Conservation (phyloP, 2,888 invertebrate genomes). For the Stenodema calcarata region DNA sequence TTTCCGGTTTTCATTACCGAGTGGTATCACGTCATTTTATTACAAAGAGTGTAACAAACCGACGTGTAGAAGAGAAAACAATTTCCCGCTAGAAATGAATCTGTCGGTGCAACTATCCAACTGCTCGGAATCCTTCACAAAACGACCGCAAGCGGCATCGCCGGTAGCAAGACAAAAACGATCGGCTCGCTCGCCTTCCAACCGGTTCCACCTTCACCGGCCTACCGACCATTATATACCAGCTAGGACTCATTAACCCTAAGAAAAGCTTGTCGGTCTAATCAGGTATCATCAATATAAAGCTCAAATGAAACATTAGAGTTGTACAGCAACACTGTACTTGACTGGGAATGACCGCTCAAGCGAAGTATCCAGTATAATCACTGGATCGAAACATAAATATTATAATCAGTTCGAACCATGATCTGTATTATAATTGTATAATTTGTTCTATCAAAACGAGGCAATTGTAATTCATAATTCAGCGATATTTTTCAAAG, state of each 20-base stretch:
- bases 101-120: background rate
- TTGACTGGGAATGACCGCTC: too few relatives aligned
- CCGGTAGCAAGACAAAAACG: conserved; percentile 9
- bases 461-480: background rate
- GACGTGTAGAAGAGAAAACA: background rate
- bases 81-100: background rate
- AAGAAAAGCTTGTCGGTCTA: background rate
- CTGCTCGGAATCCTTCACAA: background rate
- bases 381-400: too few relatives aligned
- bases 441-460: background rate
- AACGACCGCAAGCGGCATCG: background rate
- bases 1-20: too few relatives aligned
- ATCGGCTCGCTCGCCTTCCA: background rate
- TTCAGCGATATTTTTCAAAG: background rate
- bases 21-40: too few relatives aligned
- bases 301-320: conserved; percentile 13
- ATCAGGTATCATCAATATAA: conserved; percentile 30
- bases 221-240: background rate
- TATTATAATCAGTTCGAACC: too few relatives aligned
- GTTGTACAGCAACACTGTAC: too few relatives aligned
- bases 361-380: too few relatives aligned
- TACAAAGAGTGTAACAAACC: too few relatives aligned
- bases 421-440: background rate
- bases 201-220: background rate
- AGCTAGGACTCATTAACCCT: conserved; percentile 8